Conservation (phyloP, 2,797 vertebrate species). For the Pteronotus mesoamericanus region DNA sequence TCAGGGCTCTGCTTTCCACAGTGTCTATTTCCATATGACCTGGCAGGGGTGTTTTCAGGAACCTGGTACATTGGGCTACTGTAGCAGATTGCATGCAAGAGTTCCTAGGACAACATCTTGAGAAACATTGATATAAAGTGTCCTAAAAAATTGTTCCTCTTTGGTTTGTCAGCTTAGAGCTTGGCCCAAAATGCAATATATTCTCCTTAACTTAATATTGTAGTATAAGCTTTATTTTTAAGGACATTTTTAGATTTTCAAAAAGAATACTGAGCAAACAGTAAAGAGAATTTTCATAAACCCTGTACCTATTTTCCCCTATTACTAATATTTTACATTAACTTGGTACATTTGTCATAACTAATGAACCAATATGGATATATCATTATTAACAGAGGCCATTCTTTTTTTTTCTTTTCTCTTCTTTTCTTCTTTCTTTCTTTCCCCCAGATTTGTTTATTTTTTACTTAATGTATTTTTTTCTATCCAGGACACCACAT, state of each 20-base stretch:
- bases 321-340: background rate
- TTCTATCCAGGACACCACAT: background rate
- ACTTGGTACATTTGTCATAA: background rate
- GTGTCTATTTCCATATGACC: background rate
- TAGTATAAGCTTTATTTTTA: background rate
- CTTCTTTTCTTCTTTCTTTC: background rate
- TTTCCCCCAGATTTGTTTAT: background rate
- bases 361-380: background rate
- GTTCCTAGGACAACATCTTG: background rate
- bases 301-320: background rate
- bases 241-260: background rate
- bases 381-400: background rate
- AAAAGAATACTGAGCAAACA: background rate
- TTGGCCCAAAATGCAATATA: background rate
- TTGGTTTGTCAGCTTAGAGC: background rate
- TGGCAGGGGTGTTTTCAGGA: accelerated
- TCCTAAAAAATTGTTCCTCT: background rate
- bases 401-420: background rate
- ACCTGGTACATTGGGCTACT: background rate
- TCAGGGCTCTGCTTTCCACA: background rate
- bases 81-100: background rate
- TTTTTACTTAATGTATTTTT: background rate
- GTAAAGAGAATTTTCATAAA: background rate
- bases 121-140: background rate
- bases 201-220: background rate